phyloP scores from a whole-genome alignment of 2,888 invertebrate genomes.

The Brenthis ino region DNA sequence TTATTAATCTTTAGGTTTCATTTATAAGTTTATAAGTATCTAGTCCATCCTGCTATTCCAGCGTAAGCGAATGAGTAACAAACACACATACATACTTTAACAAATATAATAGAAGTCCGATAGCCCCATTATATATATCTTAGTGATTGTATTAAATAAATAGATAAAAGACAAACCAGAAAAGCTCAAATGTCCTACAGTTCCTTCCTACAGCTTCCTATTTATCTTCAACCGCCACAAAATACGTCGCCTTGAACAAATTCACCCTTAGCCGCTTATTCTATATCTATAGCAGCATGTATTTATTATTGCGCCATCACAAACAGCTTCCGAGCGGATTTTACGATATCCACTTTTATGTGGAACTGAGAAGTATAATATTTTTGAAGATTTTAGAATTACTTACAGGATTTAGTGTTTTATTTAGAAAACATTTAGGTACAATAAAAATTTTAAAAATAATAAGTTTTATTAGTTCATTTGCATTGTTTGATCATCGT shows the following conservation, averaged over 20 bases:
- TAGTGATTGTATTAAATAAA: too few species aligned
- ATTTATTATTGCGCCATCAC: conserved; percentile 36
- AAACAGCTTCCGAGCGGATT: conserved; percentile 26
- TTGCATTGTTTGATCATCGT: too few species aligned
- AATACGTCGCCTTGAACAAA: conserved; percentile 1
- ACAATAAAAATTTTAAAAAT: too few species aligned
- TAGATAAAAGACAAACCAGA: neutral
- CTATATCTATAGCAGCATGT: conserved; percentile 24
- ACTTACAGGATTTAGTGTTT: conserved; percentile 3
- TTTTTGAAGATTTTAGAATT: conserved; percentile 22
- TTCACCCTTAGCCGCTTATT: conserved; percentile 13
- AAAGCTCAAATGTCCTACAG: neutral
- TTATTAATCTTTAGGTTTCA: too few species aligned
- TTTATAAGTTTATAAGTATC: too few species aligned
- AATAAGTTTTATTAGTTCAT: too few species aligned
- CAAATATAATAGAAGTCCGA: too few species aligned
- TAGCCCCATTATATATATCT: too few species aligned
- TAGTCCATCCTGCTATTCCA: too few species aligned
- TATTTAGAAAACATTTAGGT: neutral
- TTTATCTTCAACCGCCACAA: conserved; percentile 1
- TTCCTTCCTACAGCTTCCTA: neutral
- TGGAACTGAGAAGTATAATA: conserved; percentile 26
- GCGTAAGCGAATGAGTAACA: too few species aligned
- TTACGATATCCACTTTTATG: conserved; percentile 35
- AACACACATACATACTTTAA: too few species aligned